These are phyloP conservation scores for Panorpa germanica DNA, from an alignment of 2,888 invertebrate species.

Conservation along the genomic window DNA sequence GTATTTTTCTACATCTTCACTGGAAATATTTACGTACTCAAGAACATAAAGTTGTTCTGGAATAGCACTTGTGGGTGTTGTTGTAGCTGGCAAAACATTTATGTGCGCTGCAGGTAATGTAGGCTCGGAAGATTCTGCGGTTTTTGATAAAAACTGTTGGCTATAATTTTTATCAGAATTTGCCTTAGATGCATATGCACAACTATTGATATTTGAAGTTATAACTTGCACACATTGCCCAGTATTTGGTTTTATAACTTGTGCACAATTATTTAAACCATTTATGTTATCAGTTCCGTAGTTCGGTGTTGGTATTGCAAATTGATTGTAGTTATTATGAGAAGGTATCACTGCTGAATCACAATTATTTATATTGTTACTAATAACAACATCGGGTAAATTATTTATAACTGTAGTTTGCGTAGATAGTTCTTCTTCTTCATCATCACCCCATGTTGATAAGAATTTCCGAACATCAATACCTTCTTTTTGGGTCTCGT, in stretches of 20 bases:
- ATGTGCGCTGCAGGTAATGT: conserved; percentile 1
- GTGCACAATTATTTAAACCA: too few species aligned
- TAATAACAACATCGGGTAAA: not conserved
- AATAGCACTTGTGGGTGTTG: conserved; percentile 9
- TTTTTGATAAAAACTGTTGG: too few species aligned
- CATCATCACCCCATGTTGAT: conserved; percentile 33
- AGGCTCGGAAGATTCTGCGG: conserved; percentile 4
- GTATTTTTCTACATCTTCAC: conserved; percentile 29
- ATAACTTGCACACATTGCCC: too few species aligned
- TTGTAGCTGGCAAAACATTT: not conserved
- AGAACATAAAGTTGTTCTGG: conserved; percentile 30
- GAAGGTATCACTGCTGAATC: too few species aligned
- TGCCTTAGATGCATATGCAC: too few species aligned
- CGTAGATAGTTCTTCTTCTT: conserved; percentile 25
- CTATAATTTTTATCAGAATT: too few species aligned
- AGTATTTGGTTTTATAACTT: too few species aligned
- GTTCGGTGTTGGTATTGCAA: conserved; percentile 2
- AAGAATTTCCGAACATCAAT: conserved; percentile 29
- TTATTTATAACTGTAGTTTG: conserved; percentile 15
- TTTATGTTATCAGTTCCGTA: too few species aligned
- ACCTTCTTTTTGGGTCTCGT: conserved; percentile 15
- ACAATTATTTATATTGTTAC: too few species aligned
- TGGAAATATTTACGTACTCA: conserved; percentile 28
- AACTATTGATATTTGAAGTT: too few species aligned
- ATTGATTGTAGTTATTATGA: too few species aligned